Evolutionary conservation across 2,113 vertebrate species (phyloP), one percentile per base, ranked within the genome.

Genomic region (Meleagris gallopavo): DNA sequence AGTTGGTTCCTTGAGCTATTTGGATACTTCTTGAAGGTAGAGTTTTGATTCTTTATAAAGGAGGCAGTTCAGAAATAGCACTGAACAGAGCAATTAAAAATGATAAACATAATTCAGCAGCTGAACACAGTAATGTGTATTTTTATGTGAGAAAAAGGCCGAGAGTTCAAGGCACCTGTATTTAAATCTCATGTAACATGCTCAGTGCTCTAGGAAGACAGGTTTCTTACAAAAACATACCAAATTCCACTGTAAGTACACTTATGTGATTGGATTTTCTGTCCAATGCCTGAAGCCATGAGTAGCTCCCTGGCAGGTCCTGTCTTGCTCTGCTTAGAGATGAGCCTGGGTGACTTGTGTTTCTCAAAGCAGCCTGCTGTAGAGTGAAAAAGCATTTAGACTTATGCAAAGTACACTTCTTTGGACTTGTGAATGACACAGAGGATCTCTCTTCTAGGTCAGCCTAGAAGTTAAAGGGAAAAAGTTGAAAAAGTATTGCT

Each of bases 291-390:
- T 32, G 55, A 52, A 77, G 75, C 13, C 6, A 1, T 2, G 36
- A 36, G 34, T 62, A 45, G 7, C 38, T 45, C 58, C 12, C 7
- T 0, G 0, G 6, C 27, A 2, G 11, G 30, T 19, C 21, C 16
- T 32, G 52, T 41, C 45, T 50, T 0, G 0, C 66, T 32, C 18
- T 30, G 61, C 50, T 25, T 3, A 36, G 67, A 30, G 0, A 27
- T n/a, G 24, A 13, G 50, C 50, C 46, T 27, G 48, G 24, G 50
- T 12, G 54, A 48, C 22, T 34, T 10, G 11, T 29, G 27, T 43
- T 50, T 24, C 1, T 32, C 46, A 57, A 40, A 46, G 55, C 46
- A 77, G 76, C 60, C 54, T 78, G n/a, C 66, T 73, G 34, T 10
- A 19, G 8, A 30, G 34, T 36, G 9, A 22, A 50, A 62, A 66